Conservation (phyloP, 2,113 vertebrate species). For the Dermatemys mawii region DNA sequence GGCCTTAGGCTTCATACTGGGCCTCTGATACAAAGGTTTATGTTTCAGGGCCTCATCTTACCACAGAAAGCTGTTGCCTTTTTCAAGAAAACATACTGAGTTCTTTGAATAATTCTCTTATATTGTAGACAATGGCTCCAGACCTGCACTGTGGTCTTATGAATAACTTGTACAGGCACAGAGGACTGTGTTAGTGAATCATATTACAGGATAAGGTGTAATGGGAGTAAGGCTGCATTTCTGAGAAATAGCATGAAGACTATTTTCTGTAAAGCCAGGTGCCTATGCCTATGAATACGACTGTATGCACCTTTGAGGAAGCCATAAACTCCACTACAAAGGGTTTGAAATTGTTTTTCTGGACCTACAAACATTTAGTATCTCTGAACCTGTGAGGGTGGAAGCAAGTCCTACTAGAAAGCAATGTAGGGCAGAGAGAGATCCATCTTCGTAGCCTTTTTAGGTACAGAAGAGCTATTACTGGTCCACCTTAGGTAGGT, state of each 20-base stretch:
- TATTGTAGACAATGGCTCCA: neutral
- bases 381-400: neutral
- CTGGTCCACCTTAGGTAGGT: neutral
- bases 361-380: neutral
- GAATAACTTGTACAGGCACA: neutral
- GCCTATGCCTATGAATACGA: neutral
- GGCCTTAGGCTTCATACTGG: too few species aligned
- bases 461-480: neutral
- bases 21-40: too few species aligned
- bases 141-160: neutral
- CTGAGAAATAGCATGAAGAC: neutral
- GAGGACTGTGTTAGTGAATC: neutral
- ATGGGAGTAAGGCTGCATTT: neutral
- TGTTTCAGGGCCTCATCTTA: too few species aligned
- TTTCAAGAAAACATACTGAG: neutral
- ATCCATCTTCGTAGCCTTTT: neutral
- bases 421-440: neutral
- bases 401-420: neutral
- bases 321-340: neutral
- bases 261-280: neutral
- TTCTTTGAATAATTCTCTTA: neutral
- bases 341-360: neutral
- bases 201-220: neutral
- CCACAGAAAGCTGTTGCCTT: too few species aligned
- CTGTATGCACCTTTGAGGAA: neutral